phyloP scores from a whole-genome alignment of 2,888 invertebrate species.

The Lobophora halterata region DNA sequence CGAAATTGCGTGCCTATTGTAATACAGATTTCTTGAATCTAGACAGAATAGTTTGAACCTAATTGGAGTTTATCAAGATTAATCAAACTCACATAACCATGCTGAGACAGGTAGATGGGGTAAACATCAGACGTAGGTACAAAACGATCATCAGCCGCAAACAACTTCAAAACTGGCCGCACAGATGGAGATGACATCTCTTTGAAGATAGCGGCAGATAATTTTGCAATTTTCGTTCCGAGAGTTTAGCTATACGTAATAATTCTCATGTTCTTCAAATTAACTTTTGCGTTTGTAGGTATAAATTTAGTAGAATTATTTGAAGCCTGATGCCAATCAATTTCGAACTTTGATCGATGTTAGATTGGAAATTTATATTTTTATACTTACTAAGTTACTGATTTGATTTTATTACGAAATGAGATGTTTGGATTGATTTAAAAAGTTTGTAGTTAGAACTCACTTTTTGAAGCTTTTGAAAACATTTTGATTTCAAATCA shows the following conservation, averaged over 20 bases:
- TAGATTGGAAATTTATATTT: slow-evolving; percentile 42
- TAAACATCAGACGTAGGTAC: slow-evolving; percentile 64
- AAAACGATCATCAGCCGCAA: slow-evolving; percentile 61
- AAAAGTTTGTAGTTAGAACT: slow-evolving; percentile 7
- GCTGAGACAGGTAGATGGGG: slow-evolving; percentile 53
- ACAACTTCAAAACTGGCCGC: slow-evolving; percentile 71
- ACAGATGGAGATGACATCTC: slow-evolving; percentile 76
- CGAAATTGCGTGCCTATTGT: too few species aligned
- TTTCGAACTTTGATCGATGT: slow-evolving; percentile 50
- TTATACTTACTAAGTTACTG: slow-evolving; percentile 29
- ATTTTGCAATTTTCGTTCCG: slow-evolving; percentile 75
- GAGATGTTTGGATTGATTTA: slow-evolving; percentile 10
- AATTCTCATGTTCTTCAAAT: slow-evolving; percentile 63
- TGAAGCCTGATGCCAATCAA: slow-evolving; percentile 44
- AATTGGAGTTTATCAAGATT: slow-evolving; percentile 16
- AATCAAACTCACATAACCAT: slow-evolving; percentile 44
- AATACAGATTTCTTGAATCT: too few species aligned
- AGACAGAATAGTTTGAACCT: slow-evolving; percentile 1
- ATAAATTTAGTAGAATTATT: slow-evolving; percentile 42
- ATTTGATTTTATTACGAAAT: slow-evolving; percentile 33
- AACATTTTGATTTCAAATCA: slow-evolving; percentile 9
- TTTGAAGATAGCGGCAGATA: slow-evolving; percentile 79
- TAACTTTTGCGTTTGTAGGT: slow-evolving; percentile 59
- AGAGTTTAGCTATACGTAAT: slow-evolving; percentile 63
- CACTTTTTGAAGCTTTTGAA: background rate